Evolutionary conservation across 2,888 invertebrate species (phyloP).

Genomic region (Petrophora chlorosata): DNA sequence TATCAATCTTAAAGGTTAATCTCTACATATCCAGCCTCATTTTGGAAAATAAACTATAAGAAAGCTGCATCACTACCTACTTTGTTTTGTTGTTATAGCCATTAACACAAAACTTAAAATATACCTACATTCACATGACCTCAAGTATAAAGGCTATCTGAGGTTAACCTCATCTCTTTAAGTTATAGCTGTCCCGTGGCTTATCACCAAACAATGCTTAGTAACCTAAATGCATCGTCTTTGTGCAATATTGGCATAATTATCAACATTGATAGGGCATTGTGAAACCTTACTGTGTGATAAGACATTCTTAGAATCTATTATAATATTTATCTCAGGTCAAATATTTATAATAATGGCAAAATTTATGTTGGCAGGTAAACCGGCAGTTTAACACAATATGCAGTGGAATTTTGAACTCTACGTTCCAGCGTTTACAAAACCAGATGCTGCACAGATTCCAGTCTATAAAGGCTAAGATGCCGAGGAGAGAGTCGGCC

Average conservation of each 20-base stretch:
- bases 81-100: neutral
- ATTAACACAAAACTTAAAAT: neutral
- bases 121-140: slow-evolving; percentile 15
- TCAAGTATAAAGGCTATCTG: slow-evolving; percentile 21
- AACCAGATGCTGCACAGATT: slow-evolving; percentile 93
- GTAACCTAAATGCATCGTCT: slow-evolving; percentile 18
- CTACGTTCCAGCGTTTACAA: slow-evolving; percentile 93
- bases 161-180: slow-evolving; percentile 8
- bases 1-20: no score
- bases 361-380: slow-evolving; percentile 83
- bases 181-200: slow-evolving; percentile 5
- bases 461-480: slow-evolving; percentile 94
- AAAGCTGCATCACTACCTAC: neutral
- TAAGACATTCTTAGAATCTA: slow-evolving; percentile 16
- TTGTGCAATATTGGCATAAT: slow-evolving; percentile 5
- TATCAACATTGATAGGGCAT: slow-evolving; percentile 5
- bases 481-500: slow-evolving; percentile 96
- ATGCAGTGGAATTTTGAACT: slow-evolving; percentile 91
- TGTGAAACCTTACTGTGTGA: slow-evolving; percentile 4
- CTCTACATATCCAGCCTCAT: no score
- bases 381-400: slow-evolving; percentile 91
- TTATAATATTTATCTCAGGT: slow-evolving; percentile 9
- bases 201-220: slow-evolving; percentile 18
- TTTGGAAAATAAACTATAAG: no score
- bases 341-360: slow-evolving; percentile 18